phyloP scores from a whole-genome alignment of 2,797 vertebrate species.

The Molossus molossus region DNA sequence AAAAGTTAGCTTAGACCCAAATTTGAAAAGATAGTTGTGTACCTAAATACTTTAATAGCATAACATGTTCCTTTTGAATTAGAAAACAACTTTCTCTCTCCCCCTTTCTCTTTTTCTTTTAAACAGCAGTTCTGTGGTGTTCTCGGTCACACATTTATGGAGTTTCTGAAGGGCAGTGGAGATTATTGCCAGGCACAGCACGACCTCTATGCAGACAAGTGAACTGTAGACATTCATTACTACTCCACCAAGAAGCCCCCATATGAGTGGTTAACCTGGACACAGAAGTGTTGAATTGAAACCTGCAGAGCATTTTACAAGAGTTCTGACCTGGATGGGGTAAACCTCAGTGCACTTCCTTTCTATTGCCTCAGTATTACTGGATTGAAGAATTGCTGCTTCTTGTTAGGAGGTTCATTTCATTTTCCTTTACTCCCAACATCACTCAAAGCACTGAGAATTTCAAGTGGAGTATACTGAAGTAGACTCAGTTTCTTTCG shows the following conservation, averaged over 20 bases:
- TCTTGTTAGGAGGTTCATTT: constrained; percentile 93
- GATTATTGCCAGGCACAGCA: constrained; percentile 99
- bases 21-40: not conserved
- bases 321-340: constrained; percentile 99
- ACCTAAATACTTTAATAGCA: not conserved
- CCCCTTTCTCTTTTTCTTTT: constrained; percentile 67
- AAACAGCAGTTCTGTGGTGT: constrained; percentile 99
- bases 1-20: not conserved
- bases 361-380: constrained; percentile 96
- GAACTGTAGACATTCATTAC: constrained; percentile 94
- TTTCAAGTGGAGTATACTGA: constrained; percentile 91
- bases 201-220: constrained; percentile 99
- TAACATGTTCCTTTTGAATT: constrained; percentile 56
- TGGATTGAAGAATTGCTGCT: constrained; percentile 96
- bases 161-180: constrained; percentile 99
- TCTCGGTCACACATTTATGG: constrained; percentile 99
- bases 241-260: constrained; percentile 95
- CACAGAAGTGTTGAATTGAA: constrained; percentile 93
- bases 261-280: constrained; percentile 91
- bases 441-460: constrained; percentile 92
- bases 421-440: constrained; percentile 90
- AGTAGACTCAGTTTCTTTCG: constrained; percentile 88
- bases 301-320: constrained; percentile 92
- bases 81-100: constrained; percentile 69
- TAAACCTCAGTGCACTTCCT: constrained; percentile 98